Conservation (phyloP, 1,140 invertebrate genomes). For the Patella vulgata region DNA sequence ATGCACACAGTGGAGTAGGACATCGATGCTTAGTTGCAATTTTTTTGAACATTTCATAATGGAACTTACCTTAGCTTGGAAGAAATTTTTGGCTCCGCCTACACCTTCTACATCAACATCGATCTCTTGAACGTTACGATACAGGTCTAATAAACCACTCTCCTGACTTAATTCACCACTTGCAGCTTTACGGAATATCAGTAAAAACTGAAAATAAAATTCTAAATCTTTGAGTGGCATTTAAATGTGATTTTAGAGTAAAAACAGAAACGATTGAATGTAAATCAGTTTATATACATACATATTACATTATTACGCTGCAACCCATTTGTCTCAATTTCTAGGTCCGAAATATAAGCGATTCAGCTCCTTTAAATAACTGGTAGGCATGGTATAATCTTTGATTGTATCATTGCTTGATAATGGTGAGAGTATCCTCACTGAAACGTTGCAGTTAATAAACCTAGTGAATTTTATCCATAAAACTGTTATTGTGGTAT, state of each 20-base stretch:
- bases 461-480: too few species aligned
- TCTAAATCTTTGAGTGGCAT: constrained; percentile 73
- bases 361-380: background rate
- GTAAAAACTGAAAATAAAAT: constrained; percentile 52
- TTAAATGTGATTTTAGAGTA: constrained; percentile 62
- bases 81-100: constrained; percentile 64
- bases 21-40: too few species aligned
- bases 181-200: constrained; percentile 62
- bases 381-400: background rate
- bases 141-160: constrained; percentile 55
- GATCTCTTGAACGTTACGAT: constrained; percentile 60
- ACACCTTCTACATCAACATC: constrained; percentile 65
- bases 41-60: too few species aligned
- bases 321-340: too few species aligned
- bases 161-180: constrained; percentile 52
- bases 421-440: too few species aligned
- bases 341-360: too few species aligned
- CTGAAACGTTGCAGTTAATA: too few species aligned
- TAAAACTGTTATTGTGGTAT: background rate
- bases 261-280: too few species aligned
- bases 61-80: constrained; percentile 62
- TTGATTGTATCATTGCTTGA: too few species aligned
- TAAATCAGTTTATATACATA: too few species aligned
- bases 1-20: too few species aligned
- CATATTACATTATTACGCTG: too few species aligned